These are phyloP conservation scores for Eleutherodactylus coqui DNA, from an alignment of 2,797 vertebrate species.

Conservation along the genomic window DNA sequence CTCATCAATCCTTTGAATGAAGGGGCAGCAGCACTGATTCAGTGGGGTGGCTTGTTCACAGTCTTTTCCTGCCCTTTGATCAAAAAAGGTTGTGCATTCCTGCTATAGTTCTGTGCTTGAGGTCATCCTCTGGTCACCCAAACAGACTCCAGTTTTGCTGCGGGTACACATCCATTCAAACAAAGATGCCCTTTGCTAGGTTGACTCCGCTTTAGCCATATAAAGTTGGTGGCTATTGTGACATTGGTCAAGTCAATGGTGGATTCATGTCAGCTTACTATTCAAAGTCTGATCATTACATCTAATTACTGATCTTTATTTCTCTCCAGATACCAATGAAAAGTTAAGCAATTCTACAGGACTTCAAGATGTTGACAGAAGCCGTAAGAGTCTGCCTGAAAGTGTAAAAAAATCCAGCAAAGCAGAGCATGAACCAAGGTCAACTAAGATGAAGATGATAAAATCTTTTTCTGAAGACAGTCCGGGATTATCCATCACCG, in stretches of 20 bases:
- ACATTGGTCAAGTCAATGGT: neutral
- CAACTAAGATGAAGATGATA: constrained; percentile 47
- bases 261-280: neutral
- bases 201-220: neutral
- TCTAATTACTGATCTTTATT: neutral
- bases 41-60: no score
- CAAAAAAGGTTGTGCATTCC: no score
- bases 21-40: no score
- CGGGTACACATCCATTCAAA: neutral
- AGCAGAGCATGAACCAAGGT: neutral
- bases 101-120: neutral
- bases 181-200: neutral
- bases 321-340: constrained; percentile 41
- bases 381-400: constrained; percentile 6
- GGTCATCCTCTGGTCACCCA: neutral
- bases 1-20: no score
- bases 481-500: constrained; percentile 30
- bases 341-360: neutral
- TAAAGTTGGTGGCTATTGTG: neutral
- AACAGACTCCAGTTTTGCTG: neutral
- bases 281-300: neutral
- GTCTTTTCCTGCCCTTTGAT: no score
- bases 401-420: neutral
- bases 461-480: constrained; percentile 56
- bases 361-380: constrained; percentile 22